Evolutionary conservation across 2,113 vertebrate genomes (phyloP).

Genomic region (Gallinago paraguaiae): DNA sequence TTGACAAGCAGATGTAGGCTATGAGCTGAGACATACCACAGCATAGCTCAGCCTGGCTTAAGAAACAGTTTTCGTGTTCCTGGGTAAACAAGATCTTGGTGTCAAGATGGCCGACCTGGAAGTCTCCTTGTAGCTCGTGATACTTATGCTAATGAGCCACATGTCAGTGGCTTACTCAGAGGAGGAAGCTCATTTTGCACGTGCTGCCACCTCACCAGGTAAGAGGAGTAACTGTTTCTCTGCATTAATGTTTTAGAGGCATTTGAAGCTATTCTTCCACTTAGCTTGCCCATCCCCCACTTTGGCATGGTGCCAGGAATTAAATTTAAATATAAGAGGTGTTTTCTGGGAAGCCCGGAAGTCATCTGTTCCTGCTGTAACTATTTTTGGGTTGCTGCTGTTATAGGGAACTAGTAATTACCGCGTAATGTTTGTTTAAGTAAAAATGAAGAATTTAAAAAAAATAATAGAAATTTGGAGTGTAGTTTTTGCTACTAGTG

Average conservation of each 20-base stretch:
- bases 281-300: neutral
- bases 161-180: constrained; percentile 58
- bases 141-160: constrained; percentile 31
- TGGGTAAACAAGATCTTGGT: constrained; percentile 47
- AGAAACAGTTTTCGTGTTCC: constrained; percentile 15
- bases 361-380: neutral
- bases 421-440: neutral
- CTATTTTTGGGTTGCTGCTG: neutral
- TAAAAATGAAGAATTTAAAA: neutral
- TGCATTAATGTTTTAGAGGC: neutral
- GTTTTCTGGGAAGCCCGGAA: constrained; percentile 33
- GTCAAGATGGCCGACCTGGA: constrained; percentile 75
- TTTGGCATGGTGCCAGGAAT: neutral
- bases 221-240: constrained; percentile 62
- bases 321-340: neutral
- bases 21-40: constrained; percentile 20
- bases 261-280: neutral
- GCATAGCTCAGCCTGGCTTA: constrained; percentile 11
- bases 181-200: constrained; percentile 69
- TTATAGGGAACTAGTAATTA: neutral
- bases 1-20: constrained; percentile 50
- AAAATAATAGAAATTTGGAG: neutral
- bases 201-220: constrained; percentile 67
- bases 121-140: constrained; percentile 64
- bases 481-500: neutral